A percentile compares a stretch with the other conserved stretches of the same genome.
Evolutionary conservation across 2,888 invertebrate genomes (phyloP).

Genomic region (Acleris literana): DNA sequence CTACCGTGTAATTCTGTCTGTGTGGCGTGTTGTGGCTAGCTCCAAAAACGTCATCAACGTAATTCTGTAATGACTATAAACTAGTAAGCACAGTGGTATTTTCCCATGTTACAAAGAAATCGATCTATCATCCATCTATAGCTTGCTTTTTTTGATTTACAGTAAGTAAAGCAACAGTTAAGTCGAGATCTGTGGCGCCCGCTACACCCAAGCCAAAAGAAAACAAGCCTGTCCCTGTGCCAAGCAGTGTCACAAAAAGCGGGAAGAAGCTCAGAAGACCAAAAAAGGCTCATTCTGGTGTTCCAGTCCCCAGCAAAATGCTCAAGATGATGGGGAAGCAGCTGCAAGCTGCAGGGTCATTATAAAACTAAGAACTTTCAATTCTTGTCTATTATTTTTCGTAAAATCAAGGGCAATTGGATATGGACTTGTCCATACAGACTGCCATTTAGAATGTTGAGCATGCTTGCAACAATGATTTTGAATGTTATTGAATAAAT

Average conservation of each 20-base stretch:
- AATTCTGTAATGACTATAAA: too few species aligned
- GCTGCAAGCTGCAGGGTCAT: constrained; percentile 47
- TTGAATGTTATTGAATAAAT: too few species aligned
- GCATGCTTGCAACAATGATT: too few species aligned
- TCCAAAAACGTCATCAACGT: too few species aligned
- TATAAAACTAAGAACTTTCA: constrained; percentile 19
- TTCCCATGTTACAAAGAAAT: too few species aligned
- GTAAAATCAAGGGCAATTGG: too few species aligned
- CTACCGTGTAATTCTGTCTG: too few species aligned
- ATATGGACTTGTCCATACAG: too few species aligned
- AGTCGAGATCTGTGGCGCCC: constrained; percentile 4
- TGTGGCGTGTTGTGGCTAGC: too few species aligned
- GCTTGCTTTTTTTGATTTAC: constrained; percentile 41
- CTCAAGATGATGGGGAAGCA: constrained; percentile 58
- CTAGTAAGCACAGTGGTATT: too few species aligned
- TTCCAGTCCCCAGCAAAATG: constrained; percentile 75
- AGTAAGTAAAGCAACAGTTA: constrained; percentile 47
- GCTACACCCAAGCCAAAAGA: constrained; percentile 66
- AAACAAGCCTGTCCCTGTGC: constrained; percentile 50
- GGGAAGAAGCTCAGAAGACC: constrained; percentile 67
- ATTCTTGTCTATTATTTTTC: constrained; percentile 1
- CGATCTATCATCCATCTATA: too few species aligned
- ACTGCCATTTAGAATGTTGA: too few species aligned
- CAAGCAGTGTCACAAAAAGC: constrained; percentile 61
- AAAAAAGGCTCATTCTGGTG: constrained; percentile 73